A percentile compares a stretch with the other conserved stretches of the same genome.
phyloP scores from a whole-genome alignment of 2,113 vertebrate species.

The Mohoua ochrocephala region DNA sequence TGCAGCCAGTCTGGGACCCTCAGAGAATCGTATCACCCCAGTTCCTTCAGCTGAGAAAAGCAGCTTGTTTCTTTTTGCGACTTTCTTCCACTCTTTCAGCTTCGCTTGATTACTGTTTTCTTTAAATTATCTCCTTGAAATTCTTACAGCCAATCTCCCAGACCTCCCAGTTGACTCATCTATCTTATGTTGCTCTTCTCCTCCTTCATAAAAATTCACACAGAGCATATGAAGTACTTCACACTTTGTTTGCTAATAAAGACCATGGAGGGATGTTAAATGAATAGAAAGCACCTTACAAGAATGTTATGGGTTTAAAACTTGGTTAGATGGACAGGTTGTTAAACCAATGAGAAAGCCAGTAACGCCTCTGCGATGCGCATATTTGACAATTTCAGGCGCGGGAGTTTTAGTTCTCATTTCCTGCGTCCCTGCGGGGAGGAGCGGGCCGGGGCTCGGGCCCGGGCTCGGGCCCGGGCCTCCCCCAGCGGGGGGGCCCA shows the following conservation, averaged over 20 bases:
- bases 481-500: no score
- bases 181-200: neutral
- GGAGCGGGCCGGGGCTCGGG: no score
- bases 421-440: no score
- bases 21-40: neutral
- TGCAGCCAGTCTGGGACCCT: neutral
- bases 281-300: neutral
- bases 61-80: neutral
- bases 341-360: no score
- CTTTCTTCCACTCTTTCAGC: neutral
- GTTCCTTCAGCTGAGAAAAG: neutral
- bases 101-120: constrained; percentile 24
- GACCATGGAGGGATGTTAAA: constrained; percentile 31
- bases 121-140: constrained; percentile 48
- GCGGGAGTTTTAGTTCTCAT: no score
- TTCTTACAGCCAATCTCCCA: constrained; percentile 4
- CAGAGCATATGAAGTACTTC: neutral
- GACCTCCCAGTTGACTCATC: constrained; percentile 31
- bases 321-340: no score
- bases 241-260: constrained; percentile 47
- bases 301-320: no score
- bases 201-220: constrained; percentile 30
- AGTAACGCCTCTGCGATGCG: no score
- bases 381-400: no score
- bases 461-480: no score